Percentiles rank a stretch among this genome's conserved stretches.
Conservation (phyloP, 92 coral and sea anemone species). For the Blastomussa wellsi region DNA sequence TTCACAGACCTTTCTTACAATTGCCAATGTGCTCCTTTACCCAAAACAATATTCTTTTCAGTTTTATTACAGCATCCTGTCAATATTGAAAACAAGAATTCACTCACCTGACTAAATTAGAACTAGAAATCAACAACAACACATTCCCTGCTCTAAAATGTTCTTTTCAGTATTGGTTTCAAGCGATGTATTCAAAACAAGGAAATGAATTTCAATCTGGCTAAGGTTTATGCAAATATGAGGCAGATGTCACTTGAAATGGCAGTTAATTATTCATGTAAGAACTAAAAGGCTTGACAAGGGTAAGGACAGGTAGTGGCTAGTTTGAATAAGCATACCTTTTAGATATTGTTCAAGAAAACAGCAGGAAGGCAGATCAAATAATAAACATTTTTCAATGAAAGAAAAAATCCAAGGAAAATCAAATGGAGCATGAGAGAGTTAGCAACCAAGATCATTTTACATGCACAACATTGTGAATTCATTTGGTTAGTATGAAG, state of each 20-base stretch:
- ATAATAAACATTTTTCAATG: neutral
- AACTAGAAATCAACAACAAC: neutral
- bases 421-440: neutral
- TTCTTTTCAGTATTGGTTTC: constrained; percentile 16
- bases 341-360: neutral
- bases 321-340: constrained; percentile 19
- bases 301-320: neutral
- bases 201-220: constrained; percentile 37
- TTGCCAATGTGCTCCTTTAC: neutral
- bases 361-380: neutral
- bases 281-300: neutral
- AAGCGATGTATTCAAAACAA: constrained; percentile 18
- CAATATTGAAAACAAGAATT: neutral
- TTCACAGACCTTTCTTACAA: neutral
- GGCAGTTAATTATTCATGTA: constrained; percentile 57
- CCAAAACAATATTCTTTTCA: neutral
- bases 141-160: neutral
- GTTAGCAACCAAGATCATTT: neutral
- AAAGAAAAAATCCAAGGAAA: neutral
- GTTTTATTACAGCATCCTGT: neutral
- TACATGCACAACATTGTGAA: neutral
- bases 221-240: constrained; percentile 58
- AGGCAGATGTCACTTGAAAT: constrained; percentile 58
- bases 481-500: neutral
- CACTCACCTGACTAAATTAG: neutral